Evolutionary conservation across 37 sponge, comb jelly and placozoan species (phyloP), one percentile per base, ranked within the genome.

Genomic region (Halisarca cf. caerulea): DNA sequence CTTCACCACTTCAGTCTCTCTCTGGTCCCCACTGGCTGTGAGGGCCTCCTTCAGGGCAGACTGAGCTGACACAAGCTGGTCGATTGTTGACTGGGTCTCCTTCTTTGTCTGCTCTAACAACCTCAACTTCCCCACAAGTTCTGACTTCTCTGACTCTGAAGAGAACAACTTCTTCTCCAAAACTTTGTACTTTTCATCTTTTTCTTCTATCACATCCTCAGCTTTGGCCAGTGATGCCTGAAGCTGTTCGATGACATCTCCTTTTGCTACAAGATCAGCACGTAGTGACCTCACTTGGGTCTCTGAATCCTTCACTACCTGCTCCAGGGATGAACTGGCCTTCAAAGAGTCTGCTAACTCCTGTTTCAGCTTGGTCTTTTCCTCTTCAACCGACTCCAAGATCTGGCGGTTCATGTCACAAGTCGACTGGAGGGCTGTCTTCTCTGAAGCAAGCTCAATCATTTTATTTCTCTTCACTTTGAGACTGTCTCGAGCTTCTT

Each of bases 11-110:
- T 91, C 92, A 28, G 28, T 75, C 5, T 89, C 88, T 47, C 80
- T 89, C 78, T 87, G 87, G 41, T 80, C 81, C 4, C 84, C 89
- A 9, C 80, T 60, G 17, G 59, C 30, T 0, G 64, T 51, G 23
- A 92, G 68, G 20, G 89, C 77, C 30, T 80, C 25, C 55, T 59
- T 78, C 69, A 93, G 84, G 7, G 87, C 88, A 24, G 75, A 54
- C 82, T 93, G 94, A 20, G 80, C 84, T 35, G 87, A 82, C 15
- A 79, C 38, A 4, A 89, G 74, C 24, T 89, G 84, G 2, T 80
- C 74, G 3, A 78, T 40, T 8, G 75, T 80, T 2, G 28, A 28
- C 57, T 82, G 74, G 38, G 69, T 41, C 55, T 92, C 93, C 7
- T 33, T 54, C 35, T 79, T 28, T 8, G 66, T 20, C 23, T 21